Evolutionary conservation across 2,888 invertebrate species (phyloP).

Genomic region (Steinernema hermaphroditum): DNA sequence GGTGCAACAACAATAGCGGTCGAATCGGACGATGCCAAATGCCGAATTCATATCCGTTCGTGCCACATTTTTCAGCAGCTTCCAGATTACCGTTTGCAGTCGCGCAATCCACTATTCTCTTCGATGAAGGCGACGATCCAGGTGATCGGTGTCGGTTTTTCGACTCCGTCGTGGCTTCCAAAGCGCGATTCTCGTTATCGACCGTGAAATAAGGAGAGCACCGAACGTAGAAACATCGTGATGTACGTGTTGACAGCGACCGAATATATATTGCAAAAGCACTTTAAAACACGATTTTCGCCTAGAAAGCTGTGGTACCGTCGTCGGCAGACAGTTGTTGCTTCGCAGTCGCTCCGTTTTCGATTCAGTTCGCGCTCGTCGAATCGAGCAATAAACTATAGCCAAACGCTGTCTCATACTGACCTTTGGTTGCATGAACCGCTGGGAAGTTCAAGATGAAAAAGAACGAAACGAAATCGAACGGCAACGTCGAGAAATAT

Average conservation of each 20-base stretch:
- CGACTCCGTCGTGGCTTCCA: no score
- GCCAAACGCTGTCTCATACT: background rate
- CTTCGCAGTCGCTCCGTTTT: background rate
- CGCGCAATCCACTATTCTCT: no score
- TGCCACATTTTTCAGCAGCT: no score
- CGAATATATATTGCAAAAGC: slow-evolving; percentile 18
- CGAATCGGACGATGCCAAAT: background rate
- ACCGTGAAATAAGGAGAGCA: background rate
- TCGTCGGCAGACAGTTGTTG: slow-evolving; percentile 2
- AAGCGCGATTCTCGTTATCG: background rate
- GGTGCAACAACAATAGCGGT: slow-evolving; percentile 22
- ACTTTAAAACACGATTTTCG: slow-evolving; percentile 22
- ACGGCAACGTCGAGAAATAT: background rate
- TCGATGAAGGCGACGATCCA: no score
- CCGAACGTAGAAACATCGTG: background rate
- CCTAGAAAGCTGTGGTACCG: background rate
- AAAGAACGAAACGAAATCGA: background rate
- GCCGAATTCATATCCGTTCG: background rate
- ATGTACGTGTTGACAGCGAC: background rate
- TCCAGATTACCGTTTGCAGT: no score
- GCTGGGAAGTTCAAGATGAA: slow-evolving; percentile 21
- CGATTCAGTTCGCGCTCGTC: background rate
- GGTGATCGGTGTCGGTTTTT: no score
- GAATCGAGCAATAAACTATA: slow-evolving; percentile 18
- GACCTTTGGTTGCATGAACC: slow-evolving; percentile 18